Conservation (phyloP, 2,888 invertebrate genomes). For the Psylliodes chrysocephalus region DNA sequence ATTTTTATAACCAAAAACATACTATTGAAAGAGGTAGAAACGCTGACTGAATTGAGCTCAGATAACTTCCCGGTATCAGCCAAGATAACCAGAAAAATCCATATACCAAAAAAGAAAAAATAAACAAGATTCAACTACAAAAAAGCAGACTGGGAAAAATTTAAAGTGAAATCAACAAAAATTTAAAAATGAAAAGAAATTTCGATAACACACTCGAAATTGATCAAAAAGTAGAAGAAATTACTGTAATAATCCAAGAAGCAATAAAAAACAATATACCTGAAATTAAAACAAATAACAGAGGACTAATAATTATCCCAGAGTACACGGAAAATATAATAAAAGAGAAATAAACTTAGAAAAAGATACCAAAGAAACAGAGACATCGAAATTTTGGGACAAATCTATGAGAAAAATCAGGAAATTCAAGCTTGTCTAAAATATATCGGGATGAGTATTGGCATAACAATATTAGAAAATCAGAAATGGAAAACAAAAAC, state of each 20-base stretch:
- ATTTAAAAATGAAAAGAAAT: background rate
- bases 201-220: background rate
- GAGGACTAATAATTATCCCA: background rate
- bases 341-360: background rate
- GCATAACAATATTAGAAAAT: background rate
- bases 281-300: background rate
- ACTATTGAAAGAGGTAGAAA: too few relatives aligned
- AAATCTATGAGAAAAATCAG: background rate
- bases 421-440: too few relatives aligned
- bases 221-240: background rate
- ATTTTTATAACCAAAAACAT: too few relatives aligned
- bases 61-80: too few relatives aligned
- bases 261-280: background rate
- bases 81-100: too few relatives aligned
- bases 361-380: background rate
- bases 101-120: too few relatives aligned
- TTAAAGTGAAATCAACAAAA: background rate
- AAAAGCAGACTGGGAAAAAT: background rate
- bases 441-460: background rate
- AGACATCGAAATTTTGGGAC: background rate
- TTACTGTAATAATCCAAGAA: background rate
- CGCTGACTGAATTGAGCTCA: too few relatives aligned
- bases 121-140: background rate
- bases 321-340: background rate
- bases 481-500: background rate